A percentile compares a stretch with the other conserved stretches of the same genome.
phyloP scores from a whole-genome alignment of 2,113 vertebrate species.

The Ictalurus furcatus region DNA sequence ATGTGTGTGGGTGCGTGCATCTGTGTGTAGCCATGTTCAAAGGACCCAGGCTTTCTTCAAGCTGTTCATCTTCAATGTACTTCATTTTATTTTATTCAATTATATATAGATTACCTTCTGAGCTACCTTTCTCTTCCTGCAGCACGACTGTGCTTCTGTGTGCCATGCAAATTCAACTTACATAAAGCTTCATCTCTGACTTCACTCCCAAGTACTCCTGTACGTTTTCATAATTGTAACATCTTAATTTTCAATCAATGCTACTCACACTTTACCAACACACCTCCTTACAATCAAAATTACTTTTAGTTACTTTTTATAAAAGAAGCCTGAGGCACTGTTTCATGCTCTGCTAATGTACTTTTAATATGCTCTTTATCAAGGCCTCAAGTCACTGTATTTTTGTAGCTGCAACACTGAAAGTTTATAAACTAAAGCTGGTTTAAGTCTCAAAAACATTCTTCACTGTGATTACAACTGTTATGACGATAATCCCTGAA shows the following conservation, averaged over 20 bases:
- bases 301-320: not conserved
- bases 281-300: not conserved
- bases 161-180: not conserved
- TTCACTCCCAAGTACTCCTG: not conserved
- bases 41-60: not conserved
- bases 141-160: not conserved
- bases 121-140: not conserved
- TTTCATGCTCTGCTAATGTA: not conserved
- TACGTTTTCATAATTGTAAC: not conserved
- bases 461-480: not conserved
- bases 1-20: not conserved
- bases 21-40: not conserved
- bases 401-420: slow-evolving; percentile 1
- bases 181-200: not conserved
- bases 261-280: slow-evolving; percentile 1
- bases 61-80: not conserved
- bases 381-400: not conserved
- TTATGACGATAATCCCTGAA: slow-evolving; percentile 13
- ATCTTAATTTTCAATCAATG: not conserved
- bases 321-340: not conserved
- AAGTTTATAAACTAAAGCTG: not conserved
- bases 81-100: not conserved
- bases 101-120: not conserved
- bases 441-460: not conserved
- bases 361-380: not conserved